phyloP scores from a whole-genome alignment of 2,797 vertebrate genomes.

The Smutsia temminckii region DNA sequence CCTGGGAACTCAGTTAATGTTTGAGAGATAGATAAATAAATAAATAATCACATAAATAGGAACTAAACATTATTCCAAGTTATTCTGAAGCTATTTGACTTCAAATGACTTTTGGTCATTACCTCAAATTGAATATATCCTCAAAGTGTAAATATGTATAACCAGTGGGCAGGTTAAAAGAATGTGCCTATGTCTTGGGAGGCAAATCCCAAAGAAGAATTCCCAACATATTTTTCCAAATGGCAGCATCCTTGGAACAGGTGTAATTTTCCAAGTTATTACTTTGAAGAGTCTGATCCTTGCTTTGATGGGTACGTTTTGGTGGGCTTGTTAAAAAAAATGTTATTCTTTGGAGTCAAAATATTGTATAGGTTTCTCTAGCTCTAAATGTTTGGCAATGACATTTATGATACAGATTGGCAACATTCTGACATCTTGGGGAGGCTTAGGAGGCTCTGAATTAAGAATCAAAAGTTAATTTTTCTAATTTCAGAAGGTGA shows the following conservation, averaged over 20 bases:
- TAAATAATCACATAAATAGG: neutral
- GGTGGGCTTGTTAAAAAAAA: neutral
- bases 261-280: neutral
- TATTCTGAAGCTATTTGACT: neutral
- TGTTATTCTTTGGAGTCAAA: neutral
- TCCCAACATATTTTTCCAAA: neutral
- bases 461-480: neutral
- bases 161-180: neutral
- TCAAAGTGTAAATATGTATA: neutral
- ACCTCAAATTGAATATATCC: neutral
- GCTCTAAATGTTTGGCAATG: conserved; percentile 14
- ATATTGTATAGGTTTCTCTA: neutral
- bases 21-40: neutral
- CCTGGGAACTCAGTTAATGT: neutral
- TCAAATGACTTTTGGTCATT: conserved; percentile 4
- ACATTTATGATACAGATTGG: neutral
- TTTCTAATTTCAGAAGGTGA: conserved; percentile 14
- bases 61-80: neutral
- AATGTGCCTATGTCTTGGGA: neutral
- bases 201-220: neutral
- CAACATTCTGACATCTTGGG: neutral
- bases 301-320: neutral
- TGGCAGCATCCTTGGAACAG: neutral
- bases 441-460: neutral
- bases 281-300: neutral